Evolutionary conservation across 2,888 invertebrate species (phyloP).

Genomic region (Orthosia gothica): DNA sequence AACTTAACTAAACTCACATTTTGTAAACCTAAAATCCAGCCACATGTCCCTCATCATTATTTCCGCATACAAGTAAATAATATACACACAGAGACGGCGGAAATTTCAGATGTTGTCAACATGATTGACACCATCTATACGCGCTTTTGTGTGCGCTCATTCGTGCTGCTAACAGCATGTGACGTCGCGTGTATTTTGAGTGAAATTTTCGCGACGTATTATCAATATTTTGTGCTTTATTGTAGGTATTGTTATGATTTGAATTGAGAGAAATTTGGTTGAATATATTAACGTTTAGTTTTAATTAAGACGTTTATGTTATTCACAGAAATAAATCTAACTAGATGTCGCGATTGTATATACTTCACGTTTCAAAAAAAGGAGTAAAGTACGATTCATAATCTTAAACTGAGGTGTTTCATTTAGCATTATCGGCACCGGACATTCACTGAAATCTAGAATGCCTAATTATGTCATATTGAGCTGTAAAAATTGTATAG

Average conservation of each 20-base stretch:
- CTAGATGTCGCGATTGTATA: too few species aligned
- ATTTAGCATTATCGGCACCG: too few species aligned
- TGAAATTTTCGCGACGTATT: slow-evolving; percentile 14
- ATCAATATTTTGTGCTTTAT: slow-evolving; percentile 18
- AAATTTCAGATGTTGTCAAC: slow-evolving; percentile 42
- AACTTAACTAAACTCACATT: not conserved
- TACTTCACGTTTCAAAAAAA: too few species aligned
- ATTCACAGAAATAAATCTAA: not conserved
- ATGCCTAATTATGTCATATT: too few species aligned
- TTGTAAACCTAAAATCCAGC: not conserved
- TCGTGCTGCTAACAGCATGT: slow-evolving; percentile 52
- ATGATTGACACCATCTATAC: slow-evolving; percentile 49
- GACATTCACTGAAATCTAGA: too few species aligned
- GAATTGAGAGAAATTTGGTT: not conserved
- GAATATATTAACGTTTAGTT: not conserved
- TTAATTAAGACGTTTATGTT: not conserved
- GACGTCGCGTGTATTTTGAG: slow-evolving; percentile 32
- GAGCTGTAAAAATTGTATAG: too few species aligned
- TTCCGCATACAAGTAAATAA: slow-evolving; percentile 17
- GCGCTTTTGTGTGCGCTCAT: slow-evolving; percentile 65
- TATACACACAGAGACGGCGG: slow-evolving; percentile 3
- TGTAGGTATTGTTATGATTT: not conserved
- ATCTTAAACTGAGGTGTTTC: too few species aligned
- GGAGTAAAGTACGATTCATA: too few species aligned
- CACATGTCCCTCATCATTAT: not conserved